Evolutionary conservation across 2,888 invertebrate species (phyloP), one percentile per base, ranked within the genome.

Genomic region (Andrena flavipes): DNA sequence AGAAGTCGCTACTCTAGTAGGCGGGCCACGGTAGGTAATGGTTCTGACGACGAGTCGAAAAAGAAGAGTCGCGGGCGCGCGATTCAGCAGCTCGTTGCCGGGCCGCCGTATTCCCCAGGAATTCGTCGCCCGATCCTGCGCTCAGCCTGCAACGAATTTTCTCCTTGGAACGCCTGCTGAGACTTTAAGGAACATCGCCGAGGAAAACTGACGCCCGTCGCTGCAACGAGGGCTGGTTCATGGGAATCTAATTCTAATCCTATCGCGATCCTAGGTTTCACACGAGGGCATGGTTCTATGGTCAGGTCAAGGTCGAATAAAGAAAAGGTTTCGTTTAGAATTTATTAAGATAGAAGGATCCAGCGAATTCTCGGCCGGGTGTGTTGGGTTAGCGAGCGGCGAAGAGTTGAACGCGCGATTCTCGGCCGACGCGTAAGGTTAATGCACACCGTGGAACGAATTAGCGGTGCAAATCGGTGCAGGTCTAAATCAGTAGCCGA

Each of bases 21-120:
- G 87, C 88, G 89, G 89, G 82, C 84, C 85, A 80, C 86, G 82
- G 81, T 87, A 86, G 88, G 76, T 89, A 88, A 89, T 89, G 85
- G 80, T 81, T 82, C 73, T 42, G 82, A 80, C 82, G 71, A 82
- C 82, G 77, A 85, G 78, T 77, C 72, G 42, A 80, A 88, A 86
- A 86, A 86, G 87, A 81, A 82, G 82, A 77, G 59, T 29, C 60
- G 54, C 33, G 5, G 42, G 49, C 60, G 77, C 76, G 72, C 77
- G 80, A 85, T 76, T 85, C 81, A 67, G 76, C 78, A 78, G 77
- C 86, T 78, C 82, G 79, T 86, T 86, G 77, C 77, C 63, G 54
- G 60, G n/a, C 49, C 56, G 51, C 63, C 65, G 54, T 51, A 54
- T 74, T 76, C 54, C 48, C 23, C n/a, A 48, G 59, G 59, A 64